Conservation (phyloP, 2,797 vertebrate genomes). For the Neosilurus hyrtlii region DNA sequence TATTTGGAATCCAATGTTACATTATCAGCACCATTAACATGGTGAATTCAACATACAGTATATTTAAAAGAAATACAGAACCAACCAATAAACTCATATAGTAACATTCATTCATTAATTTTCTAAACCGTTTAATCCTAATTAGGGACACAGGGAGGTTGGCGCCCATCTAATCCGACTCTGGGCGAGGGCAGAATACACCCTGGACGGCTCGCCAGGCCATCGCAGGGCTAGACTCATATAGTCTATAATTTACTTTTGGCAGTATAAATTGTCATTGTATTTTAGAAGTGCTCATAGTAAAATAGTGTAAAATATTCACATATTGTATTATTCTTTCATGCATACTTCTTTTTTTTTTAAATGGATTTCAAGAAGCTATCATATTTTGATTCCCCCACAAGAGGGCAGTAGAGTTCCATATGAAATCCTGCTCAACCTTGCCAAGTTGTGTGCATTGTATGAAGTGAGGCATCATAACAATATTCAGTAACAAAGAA, state of each 20-base stretch:
- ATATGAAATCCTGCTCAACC: background rate
- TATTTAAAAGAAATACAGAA: background rate
- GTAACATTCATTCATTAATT: no score
- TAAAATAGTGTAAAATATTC: background rate
- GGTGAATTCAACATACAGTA: background rate
- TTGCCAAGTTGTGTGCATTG: background rate
- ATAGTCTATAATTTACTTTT: background rate
- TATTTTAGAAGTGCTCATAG: background rate
- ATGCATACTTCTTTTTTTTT: no score
- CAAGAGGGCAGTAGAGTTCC: conserved; percentile 34
- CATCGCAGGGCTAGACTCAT: no score
- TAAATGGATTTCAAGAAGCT: background rate
- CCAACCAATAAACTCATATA: background rate
- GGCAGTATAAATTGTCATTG: background rate
- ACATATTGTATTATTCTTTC: background rate
- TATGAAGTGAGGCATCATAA: background rate
- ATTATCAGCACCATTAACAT: background rate
- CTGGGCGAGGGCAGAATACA: no score
- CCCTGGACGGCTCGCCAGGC: no score
- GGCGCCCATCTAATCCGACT: no score
- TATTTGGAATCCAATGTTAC: background rate
- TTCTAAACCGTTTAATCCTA: no score
- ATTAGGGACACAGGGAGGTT: no score
- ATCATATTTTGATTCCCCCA: conserved; percentile 1
- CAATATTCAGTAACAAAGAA: background rate